phyloP scores from a whole-genome alignment of 2,888 invertebrate genomes.

The Exocentrus adspersus region DNA sequence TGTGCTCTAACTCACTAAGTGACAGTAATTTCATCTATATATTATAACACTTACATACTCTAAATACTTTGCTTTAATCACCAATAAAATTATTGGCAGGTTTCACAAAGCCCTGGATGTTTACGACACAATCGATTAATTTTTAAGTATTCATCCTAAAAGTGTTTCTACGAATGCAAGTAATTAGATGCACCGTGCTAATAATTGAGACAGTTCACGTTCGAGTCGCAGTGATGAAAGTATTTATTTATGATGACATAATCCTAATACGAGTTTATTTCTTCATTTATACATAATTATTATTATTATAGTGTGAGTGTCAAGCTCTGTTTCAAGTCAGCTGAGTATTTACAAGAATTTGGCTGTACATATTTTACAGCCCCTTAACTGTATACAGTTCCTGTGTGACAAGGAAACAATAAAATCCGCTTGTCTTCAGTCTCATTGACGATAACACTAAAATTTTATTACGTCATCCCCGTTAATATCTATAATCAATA shows the following conservation, averaged over 20 bases:
- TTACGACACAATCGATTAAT: neutral
- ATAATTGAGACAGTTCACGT: no score
- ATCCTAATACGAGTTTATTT: no score
- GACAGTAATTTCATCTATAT: neutral
- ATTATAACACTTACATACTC: neutral
- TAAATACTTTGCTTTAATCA: neutral
- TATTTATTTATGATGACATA: no score
- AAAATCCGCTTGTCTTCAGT: conserved; percentile 37
- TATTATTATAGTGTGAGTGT: no score
- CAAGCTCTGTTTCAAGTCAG: neutral
- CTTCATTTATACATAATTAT: no score
- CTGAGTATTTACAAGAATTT: neutral
- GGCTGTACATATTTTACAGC: conserved; percentile 1
- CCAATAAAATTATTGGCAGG: conserved; percentile 1
- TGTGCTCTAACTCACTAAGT: neutral
- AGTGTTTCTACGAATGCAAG: no score
- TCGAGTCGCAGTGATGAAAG: no score
- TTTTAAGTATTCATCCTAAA: neutral
- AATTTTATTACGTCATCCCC: conserved; percentile 38
- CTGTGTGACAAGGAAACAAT: conserved; percentile 30
- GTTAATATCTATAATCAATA: conserved; percentile 45
- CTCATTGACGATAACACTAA: conserved; percentile 40
- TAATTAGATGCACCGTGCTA: no score
- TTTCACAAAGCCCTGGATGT: neutral
- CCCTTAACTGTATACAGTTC: conserved; percentile 31